Conservation (phyloP, 2,888 invertebrate genomes). For the Arrhopalites spinosus region DNA sequence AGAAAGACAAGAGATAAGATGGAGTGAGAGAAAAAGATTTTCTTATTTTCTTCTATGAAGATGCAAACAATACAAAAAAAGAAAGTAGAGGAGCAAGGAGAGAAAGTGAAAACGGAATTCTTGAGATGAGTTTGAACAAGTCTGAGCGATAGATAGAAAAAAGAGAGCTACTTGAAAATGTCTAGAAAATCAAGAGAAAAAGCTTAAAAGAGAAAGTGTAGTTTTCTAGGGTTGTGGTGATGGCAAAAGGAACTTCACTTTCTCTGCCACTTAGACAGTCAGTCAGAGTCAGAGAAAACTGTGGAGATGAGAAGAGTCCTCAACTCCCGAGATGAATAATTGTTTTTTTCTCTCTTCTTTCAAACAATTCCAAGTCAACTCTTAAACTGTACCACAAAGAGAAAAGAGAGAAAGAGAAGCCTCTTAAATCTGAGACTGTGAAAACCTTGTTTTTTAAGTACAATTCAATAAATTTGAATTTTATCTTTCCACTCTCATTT, state of each 20-base stretch:
- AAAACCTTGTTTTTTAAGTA: too few relatives aligned
- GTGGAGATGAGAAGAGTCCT: slow-evolving; percentile 12
- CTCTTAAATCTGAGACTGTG: too few relatives aligned
- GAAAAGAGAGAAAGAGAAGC: background rate
- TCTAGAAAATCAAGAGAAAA: background rate
- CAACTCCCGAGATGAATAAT: slow-evolving; percentile 29
- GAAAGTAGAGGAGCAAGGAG: background rate
- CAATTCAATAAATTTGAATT: too few relatives aligned
- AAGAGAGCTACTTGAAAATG: background rate
- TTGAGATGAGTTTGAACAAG: slow-evolving; percentile 17
- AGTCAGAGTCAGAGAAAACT: background rate
- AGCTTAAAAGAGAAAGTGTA: background rate
- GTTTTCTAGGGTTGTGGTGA: background rate
- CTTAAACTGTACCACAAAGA: background rate
- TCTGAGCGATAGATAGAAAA: background rate
- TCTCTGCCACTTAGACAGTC: slow-evolving; percentile 4
- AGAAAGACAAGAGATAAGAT: too few relatives aligned
- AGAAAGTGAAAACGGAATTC: slow-evolving; percentile 5
- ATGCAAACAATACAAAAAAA: background rate
- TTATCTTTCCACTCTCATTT: background rate
- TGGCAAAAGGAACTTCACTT: background rate
- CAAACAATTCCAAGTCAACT: slow-evolving; percentile 9
- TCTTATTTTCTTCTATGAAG: background rate
- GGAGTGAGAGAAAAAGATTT: too few relatives aligned
- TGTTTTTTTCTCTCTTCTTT: slow-evolving; percentile 9